Base-by-base conservation (phyloP, 1,140 invertebrate genomes). In the Agrypnia vestita region DNA sequence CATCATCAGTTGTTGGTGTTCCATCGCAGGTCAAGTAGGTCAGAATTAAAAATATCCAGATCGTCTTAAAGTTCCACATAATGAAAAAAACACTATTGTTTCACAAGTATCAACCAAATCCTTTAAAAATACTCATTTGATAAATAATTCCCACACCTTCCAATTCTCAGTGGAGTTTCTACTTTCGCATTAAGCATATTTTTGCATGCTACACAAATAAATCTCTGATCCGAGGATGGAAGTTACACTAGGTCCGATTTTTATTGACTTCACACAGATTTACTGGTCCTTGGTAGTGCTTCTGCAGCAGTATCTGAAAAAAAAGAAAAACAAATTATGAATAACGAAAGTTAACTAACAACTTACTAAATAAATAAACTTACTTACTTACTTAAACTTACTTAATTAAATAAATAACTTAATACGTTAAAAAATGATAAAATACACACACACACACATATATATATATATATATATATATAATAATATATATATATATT, bases 1-100 rank as follows among this genome's bases (percentile, higher is more conserved):
- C 76, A 25, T 82, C 80, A 56, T 82, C 76, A 6, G 80, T 25
- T 25, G 80, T 79, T 19, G 80, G 72, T 47, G 53, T 56, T 55
- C 59, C 76, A 47, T 69, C 17, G 44, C 53, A 19, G 25, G 47
- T n/a, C 25, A 49, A 67, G 21, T 4, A 80, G 15, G 25, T 35
- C 35, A 51, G 13, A 21, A 56, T 13, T n/a, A 77, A 13, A 72
- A 81, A 69, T 67, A 82, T 56, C 67, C 35, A 79, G 62, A 79
- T 53, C 0, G 21, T 49, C 53, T 53, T 17, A 46, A 43, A 13
- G 19, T 51, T 49, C 75, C 15, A 67, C 75, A 77, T 77, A 55
- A 43, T 74, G 51, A 74, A 35, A 12, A 55, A 21, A 55, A 53
- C 21, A 56, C 25, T 44, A 7, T 35, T 10, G 56, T 56, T 56